Conservation (phyloP, 1,140 invertebrate genomes). For the Glossosoma conforme region DNA sequence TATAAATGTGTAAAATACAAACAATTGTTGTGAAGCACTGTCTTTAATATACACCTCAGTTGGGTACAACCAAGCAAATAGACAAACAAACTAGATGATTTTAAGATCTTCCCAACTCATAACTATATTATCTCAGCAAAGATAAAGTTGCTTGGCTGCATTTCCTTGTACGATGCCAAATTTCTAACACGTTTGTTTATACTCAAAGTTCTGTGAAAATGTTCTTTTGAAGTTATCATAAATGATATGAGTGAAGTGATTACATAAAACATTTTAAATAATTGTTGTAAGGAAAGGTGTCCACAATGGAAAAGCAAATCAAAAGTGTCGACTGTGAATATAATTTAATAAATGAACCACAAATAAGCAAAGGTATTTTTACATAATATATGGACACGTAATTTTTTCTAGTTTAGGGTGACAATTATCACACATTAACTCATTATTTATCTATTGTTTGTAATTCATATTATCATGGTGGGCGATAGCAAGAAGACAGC, state of each 20-base stretch:
- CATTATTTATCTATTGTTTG: too few relatives aligned
- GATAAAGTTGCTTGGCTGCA: neutral
- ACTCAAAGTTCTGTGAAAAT: neutral
- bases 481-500: too few relatives aligned
- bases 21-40: too few relatives aligned
- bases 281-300: neutral
- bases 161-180: neutral
- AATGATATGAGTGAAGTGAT: neutral
- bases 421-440: too few relatives aligned
- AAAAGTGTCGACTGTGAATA: neutral
- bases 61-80: too few relatives aligned
- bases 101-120: neutral
- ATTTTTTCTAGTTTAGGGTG: too few relatives aligned
- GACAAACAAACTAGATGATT: neutral
- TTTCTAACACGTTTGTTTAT: neutral
- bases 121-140: neutral
- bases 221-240: too few relatives aligned
- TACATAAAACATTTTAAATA: neutral
- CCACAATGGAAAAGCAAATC: neutral
- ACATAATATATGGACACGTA: neutral
- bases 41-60: too few relatives aligned
- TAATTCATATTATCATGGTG: too few relatives aligned
- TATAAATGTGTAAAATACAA: too few relatives aligned
- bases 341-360: neutral
- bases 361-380: neutral